Conservation (phyloP, 2,888 invertebrate species). For the Epirrhoe tristata region DNA sequence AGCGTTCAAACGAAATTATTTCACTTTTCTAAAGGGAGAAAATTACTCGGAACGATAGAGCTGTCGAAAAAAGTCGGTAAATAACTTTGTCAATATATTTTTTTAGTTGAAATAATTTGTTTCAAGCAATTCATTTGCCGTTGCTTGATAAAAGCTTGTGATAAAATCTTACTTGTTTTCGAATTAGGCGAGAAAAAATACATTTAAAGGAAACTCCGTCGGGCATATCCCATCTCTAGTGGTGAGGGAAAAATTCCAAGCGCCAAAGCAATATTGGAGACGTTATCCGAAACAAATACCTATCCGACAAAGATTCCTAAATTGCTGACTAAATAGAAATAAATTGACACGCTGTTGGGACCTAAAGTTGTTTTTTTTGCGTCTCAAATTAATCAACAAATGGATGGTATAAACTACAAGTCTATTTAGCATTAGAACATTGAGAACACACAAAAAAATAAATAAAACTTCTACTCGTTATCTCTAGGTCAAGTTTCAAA, state of each 20-base stretch:
- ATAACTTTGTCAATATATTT: no score
- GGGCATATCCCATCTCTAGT: conserved; percentile 10
- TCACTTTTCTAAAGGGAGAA: conserved; percentile 52
- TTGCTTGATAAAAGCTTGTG: background rate
- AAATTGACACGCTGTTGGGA: conserved; percentile 36
- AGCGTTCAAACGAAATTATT: conserved; percentile 58
- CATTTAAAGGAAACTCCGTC: background rate
- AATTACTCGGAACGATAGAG: conserved; percentile 48
- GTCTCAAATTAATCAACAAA: conserved; percentile 17
- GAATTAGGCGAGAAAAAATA: background rate
- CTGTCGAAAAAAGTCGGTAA: conserved; percentile 12
- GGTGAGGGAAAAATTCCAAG: conserved; percentile 43
- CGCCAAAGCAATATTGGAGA: conserved; percentile 49
- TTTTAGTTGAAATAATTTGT: no score
- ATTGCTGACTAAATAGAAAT: conserved; percentile 47
- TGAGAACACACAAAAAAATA: no score
- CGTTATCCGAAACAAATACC: conserved; percentile 46
- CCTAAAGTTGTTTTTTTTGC: conserved; percentile 34
- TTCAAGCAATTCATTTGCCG: no score
- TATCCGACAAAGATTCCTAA: conserved; percentile 46
- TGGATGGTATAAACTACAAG: background rate
- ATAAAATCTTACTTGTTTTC: no score
- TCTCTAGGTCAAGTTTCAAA: no score
- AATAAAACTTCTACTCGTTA: no score
- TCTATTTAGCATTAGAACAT: no score